Conservation (phyloP, 1,140 invertebrate genomes). For the Argopecten irradians region DNA sequence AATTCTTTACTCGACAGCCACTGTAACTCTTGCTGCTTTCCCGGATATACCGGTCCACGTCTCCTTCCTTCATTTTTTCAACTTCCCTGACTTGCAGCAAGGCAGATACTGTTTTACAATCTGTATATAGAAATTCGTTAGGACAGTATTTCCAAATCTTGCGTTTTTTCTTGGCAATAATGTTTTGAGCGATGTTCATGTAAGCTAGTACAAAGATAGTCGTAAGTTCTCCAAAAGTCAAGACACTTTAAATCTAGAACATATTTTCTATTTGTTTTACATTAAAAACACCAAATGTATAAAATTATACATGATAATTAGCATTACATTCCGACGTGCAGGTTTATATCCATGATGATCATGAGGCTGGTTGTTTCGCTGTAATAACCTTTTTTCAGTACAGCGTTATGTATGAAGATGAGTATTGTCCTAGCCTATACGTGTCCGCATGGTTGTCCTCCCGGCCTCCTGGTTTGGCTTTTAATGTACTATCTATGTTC, state of each 20-base stretch:
- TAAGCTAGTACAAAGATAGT: too few species aligned
- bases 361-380: too few species aligned
- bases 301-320: too few species aligned
- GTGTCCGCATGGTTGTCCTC: not conserved
- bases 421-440: not conserved
- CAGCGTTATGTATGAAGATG: not conserved
- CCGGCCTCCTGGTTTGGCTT: not conserved
- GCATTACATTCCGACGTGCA: too few species aligned
- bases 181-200: too few species aligned
- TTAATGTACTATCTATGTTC: not conserved
- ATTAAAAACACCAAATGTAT: too few species aligned
- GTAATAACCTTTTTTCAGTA: not conserved
- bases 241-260: too few species aligned
- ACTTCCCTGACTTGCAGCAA: not conserved
- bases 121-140: not conserved
- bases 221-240: not conserved
- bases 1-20: conserved; percentile 63
- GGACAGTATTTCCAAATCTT: too few species aligned
- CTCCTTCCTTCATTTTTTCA: conserved; percentile 48
- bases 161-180: too few species aligned
- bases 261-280: too few species aligned
- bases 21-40: conserved; percentile 64
- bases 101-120: not conserved
- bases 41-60: conserved; percentile 59
- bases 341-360: too few species aligned